Percentiles rank a stretch among this genome's conserved stretches.
These are phyloP conservation scores for Gasteruption jaculator DNA, from an alignment of 2,888 invertebrate species.

Conservation along the genomic window DNA sequence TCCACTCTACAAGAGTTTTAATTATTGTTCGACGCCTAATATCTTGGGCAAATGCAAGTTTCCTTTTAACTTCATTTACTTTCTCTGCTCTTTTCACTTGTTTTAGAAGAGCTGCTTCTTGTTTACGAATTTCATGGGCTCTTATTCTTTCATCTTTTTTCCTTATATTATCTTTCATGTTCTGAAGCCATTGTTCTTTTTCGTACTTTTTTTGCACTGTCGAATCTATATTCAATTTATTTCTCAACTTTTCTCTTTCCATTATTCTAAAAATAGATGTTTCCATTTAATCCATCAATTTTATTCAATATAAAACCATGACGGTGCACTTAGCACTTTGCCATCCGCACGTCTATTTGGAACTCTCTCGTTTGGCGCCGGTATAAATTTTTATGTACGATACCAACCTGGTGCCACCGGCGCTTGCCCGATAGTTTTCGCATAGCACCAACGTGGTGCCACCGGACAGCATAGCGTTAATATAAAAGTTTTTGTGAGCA, in stretches of 20 bases:
- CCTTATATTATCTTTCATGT: slow-evolving; percentile 13
- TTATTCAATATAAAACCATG: no score
- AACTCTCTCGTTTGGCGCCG: no score
- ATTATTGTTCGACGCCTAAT: slow-evolving; percentile 25
- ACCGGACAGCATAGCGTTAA: no score
- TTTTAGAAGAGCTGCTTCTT: background rate
- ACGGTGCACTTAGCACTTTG: no score
- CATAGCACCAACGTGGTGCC: no score
- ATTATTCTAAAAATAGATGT: slow-evolving; percentile 21
- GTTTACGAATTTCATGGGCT: background rate
- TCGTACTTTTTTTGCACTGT: slow-evolving; percentile 7
- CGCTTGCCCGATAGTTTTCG: no score
- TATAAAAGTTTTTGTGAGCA: no score
- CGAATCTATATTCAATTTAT: slow-evolving; percentile 13
- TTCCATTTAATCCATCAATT: no score
- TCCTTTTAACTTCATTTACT: slow-evolving; percentile 19
- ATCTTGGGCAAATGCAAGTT: slow-evolving; percentile 20
- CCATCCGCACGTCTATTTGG: no score
- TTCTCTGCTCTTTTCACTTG: slow-evolving; percentile 2
- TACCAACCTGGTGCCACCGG: no score
- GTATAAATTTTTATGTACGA: no score
- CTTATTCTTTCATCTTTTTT: background rate
- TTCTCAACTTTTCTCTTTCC: slow-evolving; percentile 19
- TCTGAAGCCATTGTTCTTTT: no score
- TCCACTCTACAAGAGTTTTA: slow-evolving; percentile 26